A percentile compares a stretch with the other conserved stretches of the same genome.
Conservation (phyloP, 2,797 vertebrate species). For the Sebastes minor region DNA sequence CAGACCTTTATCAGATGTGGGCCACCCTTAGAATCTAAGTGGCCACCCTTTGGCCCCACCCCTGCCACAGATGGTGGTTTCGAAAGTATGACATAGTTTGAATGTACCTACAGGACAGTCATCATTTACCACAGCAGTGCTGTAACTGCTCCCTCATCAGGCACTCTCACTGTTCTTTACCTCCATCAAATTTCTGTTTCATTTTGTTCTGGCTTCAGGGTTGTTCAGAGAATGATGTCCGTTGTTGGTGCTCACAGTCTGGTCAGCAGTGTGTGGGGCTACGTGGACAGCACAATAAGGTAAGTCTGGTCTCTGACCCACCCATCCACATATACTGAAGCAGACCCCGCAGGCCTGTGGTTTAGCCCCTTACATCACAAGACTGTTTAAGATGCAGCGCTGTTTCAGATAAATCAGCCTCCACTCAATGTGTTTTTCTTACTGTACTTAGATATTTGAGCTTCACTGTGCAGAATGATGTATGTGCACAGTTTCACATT, state of each 20-base stretch:
- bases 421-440: not conserved
- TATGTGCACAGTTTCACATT: too few species aligned
- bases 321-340: not conserved
- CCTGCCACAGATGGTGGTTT: not conserved
- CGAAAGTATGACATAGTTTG: not conserved
- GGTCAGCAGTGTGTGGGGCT: constrained; percentile 67
- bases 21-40: too few species aligned
- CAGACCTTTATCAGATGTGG: too few species aligned
- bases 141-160: not conserved
- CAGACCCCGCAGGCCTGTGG: too few species aligned
- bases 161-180: not conserved
- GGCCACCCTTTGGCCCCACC: too few species aligned
- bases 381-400: not conserved
- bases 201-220: constrained; percentile 58
- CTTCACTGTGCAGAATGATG: too few species aligned
- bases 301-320: constrained; percentile 31
- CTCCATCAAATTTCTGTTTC: not conserved
- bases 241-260: constrained; percentile 58
- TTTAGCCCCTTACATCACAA: not conserved
- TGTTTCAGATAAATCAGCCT: not conserved
- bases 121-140: not conserved
- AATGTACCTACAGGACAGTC: too few species aligned
- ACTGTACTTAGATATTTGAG: too few species aligned
- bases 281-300: constrained; percentile 72
- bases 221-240: constrained; percentile 60